Evolutionary conservation across 2,797 vertebrate genomes (phyloP).

Genomic region (Leptoclinus maculatus): DNA sequence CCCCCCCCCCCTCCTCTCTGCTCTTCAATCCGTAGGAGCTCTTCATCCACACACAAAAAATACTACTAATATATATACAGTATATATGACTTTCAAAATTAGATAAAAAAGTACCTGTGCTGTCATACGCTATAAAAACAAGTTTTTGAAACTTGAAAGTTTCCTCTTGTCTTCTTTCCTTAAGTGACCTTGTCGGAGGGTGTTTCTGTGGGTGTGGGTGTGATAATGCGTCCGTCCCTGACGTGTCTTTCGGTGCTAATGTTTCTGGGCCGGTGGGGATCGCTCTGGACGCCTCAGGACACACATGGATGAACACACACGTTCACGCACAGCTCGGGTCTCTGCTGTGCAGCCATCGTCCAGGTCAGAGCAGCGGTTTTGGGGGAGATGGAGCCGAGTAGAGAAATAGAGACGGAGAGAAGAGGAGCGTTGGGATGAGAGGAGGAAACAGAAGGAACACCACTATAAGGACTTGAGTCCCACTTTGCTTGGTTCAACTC

Average conservation of each 20-base stretch:
- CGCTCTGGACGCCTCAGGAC: constrained; percentile 42
- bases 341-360: constrained; percentile 32
- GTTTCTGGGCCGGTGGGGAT: constrained; percentile 55
- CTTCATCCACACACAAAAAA: too few relatives aligned
- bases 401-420: constrained; percentile 6
- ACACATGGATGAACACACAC: constrained; percentile 34
- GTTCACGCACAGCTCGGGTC: constrained; percentile 35
- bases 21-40: too few relatives aligned
- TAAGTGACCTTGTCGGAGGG: constrained; percentile 56
- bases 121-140: not conserved
- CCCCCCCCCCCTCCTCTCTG: too few relatives aligned
- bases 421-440: constrained; percentile 1
- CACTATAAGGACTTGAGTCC: not conserved
- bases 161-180: not conserved
- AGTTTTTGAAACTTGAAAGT: too few relatives aligned
- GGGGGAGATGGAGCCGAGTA: not conserved
- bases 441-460: not conserved
- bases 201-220: constrained; percentile 5
- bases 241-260: constrained; percentile 57
- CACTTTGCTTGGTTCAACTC: not conserved
- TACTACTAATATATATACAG: too few relatives aligned
- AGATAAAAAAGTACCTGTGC: not conserved
- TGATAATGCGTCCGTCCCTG: constrained; percentile 33
- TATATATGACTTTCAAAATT: too few relatives aligned
- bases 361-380: constrained; percentile 38